These are phyloP conservation scores for Rhamnusium bicolor DNA, from an alignment of 2,888 invertebrate genomes.

Conservation along the genomic window DNA sequence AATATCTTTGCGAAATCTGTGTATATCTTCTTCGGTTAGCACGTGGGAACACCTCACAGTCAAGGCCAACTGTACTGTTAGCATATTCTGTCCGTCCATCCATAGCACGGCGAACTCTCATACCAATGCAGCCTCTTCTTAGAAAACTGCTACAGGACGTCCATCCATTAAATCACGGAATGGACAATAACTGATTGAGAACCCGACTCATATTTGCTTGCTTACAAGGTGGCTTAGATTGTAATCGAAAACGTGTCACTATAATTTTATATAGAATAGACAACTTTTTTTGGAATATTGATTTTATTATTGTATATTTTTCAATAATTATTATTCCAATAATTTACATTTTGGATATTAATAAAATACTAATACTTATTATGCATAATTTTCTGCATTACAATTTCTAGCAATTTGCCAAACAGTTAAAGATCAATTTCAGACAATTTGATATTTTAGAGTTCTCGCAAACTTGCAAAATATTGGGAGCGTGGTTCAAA, in stretches of 20 bases:
- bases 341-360: too few relatives aligned
- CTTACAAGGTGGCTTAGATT: background rate
- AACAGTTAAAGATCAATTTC: too few relatives aligned
- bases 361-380: too few relatives aligned
- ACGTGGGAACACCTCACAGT: constrained; percentile 46
- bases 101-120: constrained; percentile 2
- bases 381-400: too few relatives aligned
- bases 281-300: background rate
- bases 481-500: too few relatives aligned
- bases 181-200: constrained; percentile 30
- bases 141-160: constrained; percentile 45
- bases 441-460: too few relatives aligned
- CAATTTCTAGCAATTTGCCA: too few relatives aligned
- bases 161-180: constrained; percentile 37
- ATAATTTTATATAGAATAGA: too few relatives aligned
- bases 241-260: background rate
- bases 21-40: constrained; percentile 39
- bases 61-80: constrained; percentile 51
- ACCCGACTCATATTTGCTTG: constrained; percentile 1
- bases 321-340: too few relatives aligned
- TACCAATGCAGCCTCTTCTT: constrained; percentile 42
- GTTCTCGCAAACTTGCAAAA: too few relatives aligned
- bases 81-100: constrained; percentile 36
- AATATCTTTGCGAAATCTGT: constrained; percentile 45
- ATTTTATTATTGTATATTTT: background rate